Evolutionary conservation across 2,888 invertebrate species (phyloP).

Genomic region (Alsophila aescularia): DNA sequence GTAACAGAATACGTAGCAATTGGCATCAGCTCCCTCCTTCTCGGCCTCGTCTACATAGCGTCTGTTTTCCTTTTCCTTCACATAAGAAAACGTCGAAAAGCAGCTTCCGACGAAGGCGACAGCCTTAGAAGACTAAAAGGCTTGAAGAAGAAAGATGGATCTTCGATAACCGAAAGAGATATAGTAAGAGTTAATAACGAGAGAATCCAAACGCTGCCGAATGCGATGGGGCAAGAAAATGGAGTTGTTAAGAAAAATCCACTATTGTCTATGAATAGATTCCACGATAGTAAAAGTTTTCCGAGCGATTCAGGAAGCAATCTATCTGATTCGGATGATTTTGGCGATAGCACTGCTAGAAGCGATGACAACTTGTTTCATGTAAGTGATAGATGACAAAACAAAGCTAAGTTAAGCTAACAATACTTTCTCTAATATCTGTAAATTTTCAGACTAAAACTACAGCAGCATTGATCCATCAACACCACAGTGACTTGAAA

Average conservation of each 20-base stretch:
- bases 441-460: constrained; percentile 68
- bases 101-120: constrained; percentile 74
- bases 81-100: constrained; percentile 87
- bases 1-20: constrained; percentile 93
- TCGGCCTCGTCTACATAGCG: constrained; percentile 94
- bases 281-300: constrained; percentile 77
- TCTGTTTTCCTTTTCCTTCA: constrained; percentile 93
- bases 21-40: constrained; percentile 91
- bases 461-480: constrained; percentile 90
- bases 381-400: constrained; percentile 56
- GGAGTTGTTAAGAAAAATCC: constrained; percentile 93
- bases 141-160: constrained; percentile 72
- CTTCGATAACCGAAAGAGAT: constrained; percentile 72
- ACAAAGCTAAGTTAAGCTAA: background rate
- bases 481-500: constrained; percentile 72
- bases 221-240: constrained; percentile 84
- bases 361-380: constrained; percentile 66
- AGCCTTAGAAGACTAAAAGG: constrained; percentile 63
- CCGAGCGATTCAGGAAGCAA: constrained; percentile 84
- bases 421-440: background rate
- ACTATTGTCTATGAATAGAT: constrained; percentile 84
- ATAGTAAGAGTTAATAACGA: constrained; percentile 77
- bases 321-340: constrained; percentile 87
- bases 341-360: constrained; percentile 70
- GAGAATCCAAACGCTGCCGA: constrained; percentile 65